Conservation (phyloP, 1,140 invertebrate genomes). For the Spodoptera litura region DNA sequence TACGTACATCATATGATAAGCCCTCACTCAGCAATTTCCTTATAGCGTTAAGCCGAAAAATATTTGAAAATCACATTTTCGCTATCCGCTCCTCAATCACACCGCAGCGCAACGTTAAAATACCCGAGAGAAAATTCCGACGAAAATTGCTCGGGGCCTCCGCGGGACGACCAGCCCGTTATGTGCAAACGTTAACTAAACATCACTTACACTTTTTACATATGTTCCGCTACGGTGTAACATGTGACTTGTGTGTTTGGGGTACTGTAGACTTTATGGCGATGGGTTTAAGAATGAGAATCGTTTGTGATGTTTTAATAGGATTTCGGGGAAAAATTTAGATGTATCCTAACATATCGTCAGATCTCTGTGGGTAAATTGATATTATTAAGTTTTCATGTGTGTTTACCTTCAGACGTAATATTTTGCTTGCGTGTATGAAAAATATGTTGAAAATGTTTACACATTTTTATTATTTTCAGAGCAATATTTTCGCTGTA, state of each 20-base stretch:
- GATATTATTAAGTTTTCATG: slow-evolving; percentile 40
- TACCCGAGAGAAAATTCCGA: slow-evolving; percentile 50
- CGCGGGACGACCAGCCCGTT: slow-evolving; percentile 42
- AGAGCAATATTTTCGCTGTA: no score
- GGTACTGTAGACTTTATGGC: slow-evolving; percentile 7
- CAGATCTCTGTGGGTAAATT: slow-evolving; percentile 19
- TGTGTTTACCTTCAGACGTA: background rate
- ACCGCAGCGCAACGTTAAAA: slow-evolving; percentile 38
- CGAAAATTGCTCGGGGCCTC: slow-evolving; percentile 48
- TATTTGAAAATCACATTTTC: slow-evolving; percentile 29
- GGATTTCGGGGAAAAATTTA: slow-evolving; percentile 31
- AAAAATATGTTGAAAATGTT: background rate
- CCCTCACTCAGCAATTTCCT: slow-evolving; percentile 9
- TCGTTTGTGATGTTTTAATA: slow-evolving; percentile 24
- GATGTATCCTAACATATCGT: slow-evolving; percentile 32
- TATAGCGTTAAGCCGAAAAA: slow-evolving; percentile 19
- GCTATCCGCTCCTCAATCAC: slow-evolving; percentile 18
- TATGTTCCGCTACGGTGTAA: slow-evolving; percentile 46
- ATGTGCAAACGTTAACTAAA: slow-evolving; percentile 50
- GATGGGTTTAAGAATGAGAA: background rate
- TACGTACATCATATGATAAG: slow-evolving; percentile 1
- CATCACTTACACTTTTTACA: slow-evolving; percentile 49
- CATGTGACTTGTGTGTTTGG: background rate
- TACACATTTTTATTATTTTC: background rate
- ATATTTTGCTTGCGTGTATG: background rate